Evolutionary conservation across 2,113 vertebrate species (phyloP), one percentile per base, ranked within the genome.

Genomic region (Aspidoscelis tigris): DNA sequence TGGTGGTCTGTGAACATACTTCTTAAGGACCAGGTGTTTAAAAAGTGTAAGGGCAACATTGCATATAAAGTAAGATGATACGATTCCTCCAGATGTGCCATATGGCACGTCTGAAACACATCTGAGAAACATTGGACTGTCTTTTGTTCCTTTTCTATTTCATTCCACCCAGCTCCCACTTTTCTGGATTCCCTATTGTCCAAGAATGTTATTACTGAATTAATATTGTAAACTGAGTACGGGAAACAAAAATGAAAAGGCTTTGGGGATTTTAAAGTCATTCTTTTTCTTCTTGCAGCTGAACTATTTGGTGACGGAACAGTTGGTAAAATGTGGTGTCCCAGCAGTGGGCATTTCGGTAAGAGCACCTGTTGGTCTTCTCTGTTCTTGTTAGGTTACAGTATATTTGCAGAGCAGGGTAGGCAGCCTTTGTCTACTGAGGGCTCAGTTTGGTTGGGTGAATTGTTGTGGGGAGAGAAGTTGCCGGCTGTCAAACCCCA

Each of bases 261-360:
- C n/a, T 86, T 16, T 68, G 80, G 11, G 81, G 69, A 24, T 81
- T 80, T 68, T 7, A 72, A 2, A 33, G 53, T 2, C 39, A 4
- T 39, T 84, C 53, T 80, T 61, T 70, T 71, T 24, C 78, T 26
- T 65, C 64, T 47, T 20, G 68, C 74, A 84, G 81, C 47, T 86
- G 69, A 90, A 76, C 8, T 20, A 74, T 11, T 4, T 77, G 77
- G 64, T 89, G 80, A 86, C 53, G 2, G 84, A 83, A 47, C 33
- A 88, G 24, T 68, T 88, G 43, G 70, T 88, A 26, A 83, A 16
- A 26, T 61, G 16, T 39, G 80, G 87, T 24, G 76, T 86, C 58
- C 87, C 87, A 44, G 87, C 87, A 18, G 80, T 88, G 47, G 50
- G 80, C 39, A 82, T 88, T 71, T 53, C 87, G 73, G 43, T 71